phyloP scores from a whole-genome alignment of 2,113 vertebrate species.

The Protobothrops flavoviridis region DNA sequence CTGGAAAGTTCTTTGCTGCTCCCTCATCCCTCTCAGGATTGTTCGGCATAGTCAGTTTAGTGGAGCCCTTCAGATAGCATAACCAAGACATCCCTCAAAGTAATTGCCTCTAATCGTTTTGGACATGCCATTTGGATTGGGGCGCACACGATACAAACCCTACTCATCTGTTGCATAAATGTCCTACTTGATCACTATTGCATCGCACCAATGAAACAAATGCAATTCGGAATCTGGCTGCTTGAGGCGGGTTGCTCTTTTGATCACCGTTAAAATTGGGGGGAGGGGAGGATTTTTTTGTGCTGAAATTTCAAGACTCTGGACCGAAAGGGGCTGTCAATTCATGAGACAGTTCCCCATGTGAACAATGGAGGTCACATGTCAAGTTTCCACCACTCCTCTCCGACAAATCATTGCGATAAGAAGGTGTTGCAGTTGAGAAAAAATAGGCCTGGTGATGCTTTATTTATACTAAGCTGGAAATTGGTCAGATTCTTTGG shows the following conservation, averaged over 20 bases:
- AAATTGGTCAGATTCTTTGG: slow-evolving; percentile 69
- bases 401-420: slow-evolving; percentile 71
- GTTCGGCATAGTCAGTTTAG: not conserved
- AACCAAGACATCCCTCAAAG: not conserved
- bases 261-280: accelerated
- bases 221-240: not conserved
- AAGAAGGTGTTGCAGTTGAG: slow-evolving; percentile 83
- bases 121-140: not conserved
- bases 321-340: slow-evolving; percentile 10
- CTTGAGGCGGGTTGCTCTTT: not conserved
- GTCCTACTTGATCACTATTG: not conserved
- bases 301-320: not conserved
- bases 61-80: not conserved
- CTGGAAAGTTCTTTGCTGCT: not conserved
- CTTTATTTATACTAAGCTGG: slow-evolving; percentile 68
- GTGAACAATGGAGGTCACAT: slow-evolving; percentile 61
- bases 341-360: slow-evolving; percentile 17
- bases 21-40: not conserved
- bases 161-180: not conserved
- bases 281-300: accelerated
- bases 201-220: not conserved
- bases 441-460: slow-evolving; percentile 75
- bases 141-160: not conserved
- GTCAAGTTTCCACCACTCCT: slow-evolving; percentile 69
- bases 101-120: not conserved